Evolutionary conservation across 1,140 invertebrate genomes (phyloP).

Genomic region (Heterodera carotae): DNA sequence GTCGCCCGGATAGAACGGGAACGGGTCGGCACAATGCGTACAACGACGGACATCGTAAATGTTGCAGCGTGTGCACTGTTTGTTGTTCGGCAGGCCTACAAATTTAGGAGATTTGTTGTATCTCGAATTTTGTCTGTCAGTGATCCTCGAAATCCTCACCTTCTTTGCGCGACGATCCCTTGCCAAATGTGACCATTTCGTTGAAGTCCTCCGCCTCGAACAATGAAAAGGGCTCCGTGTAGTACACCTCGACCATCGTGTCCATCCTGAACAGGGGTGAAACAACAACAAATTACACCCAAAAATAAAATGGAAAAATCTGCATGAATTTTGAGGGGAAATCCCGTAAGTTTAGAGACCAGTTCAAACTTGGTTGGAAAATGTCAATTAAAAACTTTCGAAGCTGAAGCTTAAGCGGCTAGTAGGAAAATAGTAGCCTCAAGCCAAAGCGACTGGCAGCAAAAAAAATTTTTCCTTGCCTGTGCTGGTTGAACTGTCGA

Average conservation of each 20-base stretch:
- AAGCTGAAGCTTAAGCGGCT: too few relatives aligned
- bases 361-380: too few relatives aligned
- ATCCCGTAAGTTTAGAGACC: too few relatives aligned
- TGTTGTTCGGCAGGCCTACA: conserved; percentile 31
- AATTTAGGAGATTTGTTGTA: not conserved
- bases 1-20: not conserved
- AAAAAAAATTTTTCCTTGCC: too few relatives aligned
- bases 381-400: too few relatives aligned
- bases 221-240: conserved; percentile 23
- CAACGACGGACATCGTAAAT: not conserved
- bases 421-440: too few relatives aligned
- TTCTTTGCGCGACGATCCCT: conserved; percentile 14
- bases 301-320: too few relatives aligned
- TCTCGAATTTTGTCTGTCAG: too few relatives aligned
- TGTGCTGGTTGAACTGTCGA: not conserved
- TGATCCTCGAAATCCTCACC: too few relatives aligned
- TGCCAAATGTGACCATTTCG: conserved; percentile 20
- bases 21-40: not conserved
- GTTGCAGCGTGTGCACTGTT: conserved; percentile 16
- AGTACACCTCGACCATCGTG: conserved; percentile 24
- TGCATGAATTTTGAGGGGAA: too few relatives aligned
- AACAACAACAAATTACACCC: too few relatives aligned
- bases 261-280: not conserved
- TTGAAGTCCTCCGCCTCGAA: conserved; percentile 22
- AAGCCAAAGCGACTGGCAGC: too few relatives aligned